A percentile compares a stretch with the other conserved stretches of the same genome.
These are phyloP conservation scores for Ibidorhyncha struthersii DNA, from an alignment of 2,113 vertebrate genomes.

Conservation along the genomic window DNA sequence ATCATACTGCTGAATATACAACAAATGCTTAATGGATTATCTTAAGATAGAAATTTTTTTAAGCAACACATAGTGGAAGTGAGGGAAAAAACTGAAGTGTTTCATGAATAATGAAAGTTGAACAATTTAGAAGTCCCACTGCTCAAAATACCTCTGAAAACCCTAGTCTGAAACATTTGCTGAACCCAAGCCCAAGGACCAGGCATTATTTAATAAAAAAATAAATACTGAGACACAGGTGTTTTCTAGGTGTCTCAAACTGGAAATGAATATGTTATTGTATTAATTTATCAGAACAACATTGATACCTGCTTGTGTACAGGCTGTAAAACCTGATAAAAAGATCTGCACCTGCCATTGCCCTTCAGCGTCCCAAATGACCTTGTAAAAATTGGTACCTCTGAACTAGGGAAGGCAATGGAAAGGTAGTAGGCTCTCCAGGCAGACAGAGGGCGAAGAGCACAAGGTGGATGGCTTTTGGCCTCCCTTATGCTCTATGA, in stretches of 20 bases:
- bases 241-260: background rate
- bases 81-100: background rate
- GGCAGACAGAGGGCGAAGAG: background rate
- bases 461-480: background rate
- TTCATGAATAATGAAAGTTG: background rate
- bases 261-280: background rate
- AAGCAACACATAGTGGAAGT: background rate
- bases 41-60: background rate
- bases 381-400: background rate
- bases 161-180: background rate
- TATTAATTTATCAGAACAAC: background rate
- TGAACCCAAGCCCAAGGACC: background rate
- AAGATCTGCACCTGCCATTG: background rate
- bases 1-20: background rate
- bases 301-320: background rate
- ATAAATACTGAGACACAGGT: background rate
- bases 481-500: rapidly evolving
- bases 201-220: background rate
- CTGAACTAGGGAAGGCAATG: background rate
- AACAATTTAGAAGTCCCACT: background rate
- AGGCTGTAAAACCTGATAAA: background rate
- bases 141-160: background rate
- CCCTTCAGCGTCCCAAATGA: background rate
- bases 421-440: background rate
- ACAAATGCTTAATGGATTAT: background rate